Evolutionary conservation across 2,113 vertebrate species (phyloP).

Genomic region (Balaeniceps rex): DNA sequence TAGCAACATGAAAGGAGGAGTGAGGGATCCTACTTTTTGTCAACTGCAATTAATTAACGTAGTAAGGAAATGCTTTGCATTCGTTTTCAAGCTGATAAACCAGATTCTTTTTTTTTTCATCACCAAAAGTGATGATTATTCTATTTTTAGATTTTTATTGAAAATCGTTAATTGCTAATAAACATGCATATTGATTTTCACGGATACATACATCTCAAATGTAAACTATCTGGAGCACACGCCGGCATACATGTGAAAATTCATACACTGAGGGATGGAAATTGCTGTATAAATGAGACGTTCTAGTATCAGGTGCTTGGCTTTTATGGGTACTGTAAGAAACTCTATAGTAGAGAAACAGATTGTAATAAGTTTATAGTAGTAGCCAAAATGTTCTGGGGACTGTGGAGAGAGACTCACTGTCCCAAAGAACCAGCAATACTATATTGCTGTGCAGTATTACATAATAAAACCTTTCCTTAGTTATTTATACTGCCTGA

Average conservation of each 20-base stretch:
- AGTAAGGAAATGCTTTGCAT: conserved; percentile 48
- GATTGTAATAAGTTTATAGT: conserved; percentile 25
- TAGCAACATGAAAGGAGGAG: conserved; percentile 55
- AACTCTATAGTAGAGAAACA: not conserved
- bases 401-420: not conserved
- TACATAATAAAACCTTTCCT: conserved; percentile 48
- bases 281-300: not conserved
- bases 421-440: conserved; percentile 12
- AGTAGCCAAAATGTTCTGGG: conserved; percentile 35
- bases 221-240: not conserved
- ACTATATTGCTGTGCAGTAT: not conserved
- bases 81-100: conserved; percentile 55
- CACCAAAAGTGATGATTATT: conserved; percentile 32
- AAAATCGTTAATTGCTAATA: not conserved
- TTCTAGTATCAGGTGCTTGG: conserved; percentile 14
- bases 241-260: not conserved
- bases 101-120: not conserved
- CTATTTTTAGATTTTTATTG: conserved; percentile 23
- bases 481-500: conserved; percentile 40
- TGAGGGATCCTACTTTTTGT: conserved; percentile 71
- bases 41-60: conserved; percentile 75
- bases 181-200: not conserved
- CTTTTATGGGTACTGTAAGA: conserved; percentile 27
- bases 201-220: not conserved
- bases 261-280: not conserved